These are phyloP conservation scores for Zygogramma bicolorata DNA, from an alignment of 2,888 invertebrate species.

Conservation along the genomic window DNA sequence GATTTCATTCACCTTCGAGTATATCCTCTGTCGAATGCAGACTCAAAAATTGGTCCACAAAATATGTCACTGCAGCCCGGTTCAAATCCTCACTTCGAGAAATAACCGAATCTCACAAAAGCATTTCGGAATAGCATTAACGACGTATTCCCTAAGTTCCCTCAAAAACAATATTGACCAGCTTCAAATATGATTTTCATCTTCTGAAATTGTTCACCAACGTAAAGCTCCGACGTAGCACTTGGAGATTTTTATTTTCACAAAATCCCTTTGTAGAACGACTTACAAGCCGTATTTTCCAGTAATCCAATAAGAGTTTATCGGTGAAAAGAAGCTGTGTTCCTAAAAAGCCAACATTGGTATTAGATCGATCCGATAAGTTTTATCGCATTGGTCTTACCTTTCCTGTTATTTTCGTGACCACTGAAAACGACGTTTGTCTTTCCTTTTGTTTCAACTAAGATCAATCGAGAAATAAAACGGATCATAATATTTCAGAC, in stretches of 20 bases:
- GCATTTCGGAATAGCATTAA: background rate
- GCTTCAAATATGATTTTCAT: background rate
- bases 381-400: constrained; percentile 43
- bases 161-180: background rate
- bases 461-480: background rate
- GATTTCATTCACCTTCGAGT: no score
- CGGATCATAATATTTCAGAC: background rate
- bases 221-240: constrained; percentile 43
- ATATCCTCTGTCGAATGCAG: no score
- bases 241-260: constrained; percentile 56
- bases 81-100: background rate
- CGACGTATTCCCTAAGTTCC: background rate
- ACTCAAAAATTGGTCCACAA: no score
- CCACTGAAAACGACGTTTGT: background rate
- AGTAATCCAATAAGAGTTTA: constrained; percentile 60
- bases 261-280: constrained; percentile 55
- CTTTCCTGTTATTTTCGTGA: constrained; percentile 9
- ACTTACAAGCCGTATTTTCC: constrained; percentile 57
- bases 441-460: background rate
- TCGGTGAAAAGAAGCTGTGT: constrained; percentile 54
- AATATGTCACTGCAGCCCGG: no score
- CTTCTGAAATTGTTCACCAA: constrained; percentile 39
- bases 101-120: background rate
- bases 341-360: constrained; percentile 51
- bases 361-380: constrained; percentile 55